Conservation (phyloP, 2,113 vertebrate genomes). For the Festucalex cinctus region DNA sequence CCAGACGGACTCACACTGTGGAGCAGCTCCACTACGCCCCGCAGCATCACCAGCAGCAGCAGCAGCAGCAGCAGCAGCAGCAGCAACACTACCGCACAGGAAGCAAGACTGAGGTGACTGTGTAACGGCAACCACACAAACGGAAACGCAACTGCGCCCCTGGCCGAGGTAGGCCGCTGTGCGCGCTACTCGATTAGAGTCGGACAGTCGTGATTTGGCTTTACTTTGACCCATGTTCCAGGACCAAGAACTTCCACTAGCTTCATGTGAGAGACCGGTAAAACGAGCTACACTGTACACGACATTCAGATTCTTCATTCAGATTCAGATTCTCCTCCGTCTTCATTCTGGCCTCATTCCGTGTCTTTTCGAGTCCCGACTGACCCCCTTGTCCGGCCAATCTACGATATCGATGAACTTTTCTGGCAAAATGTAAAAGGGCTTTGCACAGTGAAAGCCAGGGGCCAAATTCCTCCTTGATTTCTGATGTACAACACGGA, state of each 20-base stretch:
- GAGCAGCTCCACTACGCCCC: slow-evolving; percentile 96
- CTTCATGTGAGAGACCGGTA: slow-evolving; percentile 60
- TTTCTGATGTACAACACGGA: slow-evolving; percentile 56
- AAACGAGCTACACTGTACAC: slow-evolving; percentile 57
- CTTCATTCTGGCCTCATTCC: slow-evolving; percentile 39
- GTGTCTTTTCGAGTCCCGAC: slow-evolving; percentile 41
- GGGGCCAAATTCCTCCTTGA: slow-evolving; percentile 50
- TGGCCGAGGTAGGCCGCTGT: background rate
- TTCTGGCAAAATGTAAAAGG: slow-evolving; percentile 74
- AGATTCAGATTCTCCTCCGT: no score
- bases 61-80: slow-evolving; percentile 82
- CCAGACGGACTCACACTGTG: slow-evolving; percentile 94
- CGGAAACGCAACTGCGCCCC: slow-evolving; percentile 9
- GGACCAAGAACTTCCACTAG: slow-evolving; percentile 49
- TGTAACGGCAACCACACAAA: slow-evolving; percentile 72
- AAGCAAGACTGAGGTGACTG: slow-evolving; percentile 99
- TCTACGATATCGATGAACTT: slow-evolving; percentile 66
- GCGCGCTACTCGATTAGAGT: slow-evolving; percentile 35
- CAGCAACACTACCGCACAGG: slow-evolving; percentile 89
- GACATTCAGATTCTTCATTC: slow-evolving; percentile 57
- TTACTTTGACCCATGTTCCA: slow-evolving; percentile 47
- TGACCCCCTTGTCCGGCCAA: slow-evolving; percentile 70
- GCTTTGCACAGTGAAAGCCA: slow-evolving; percentile 69
- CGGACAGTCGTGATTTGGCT: slow-evolving; percentile 27
- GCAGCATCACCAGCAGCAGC: slow-evolving; percentile 75